phyloP scores from a whole-genome alignment of 2,888 invertebrate genomes.

The Achlya flavicornis region DNA sequence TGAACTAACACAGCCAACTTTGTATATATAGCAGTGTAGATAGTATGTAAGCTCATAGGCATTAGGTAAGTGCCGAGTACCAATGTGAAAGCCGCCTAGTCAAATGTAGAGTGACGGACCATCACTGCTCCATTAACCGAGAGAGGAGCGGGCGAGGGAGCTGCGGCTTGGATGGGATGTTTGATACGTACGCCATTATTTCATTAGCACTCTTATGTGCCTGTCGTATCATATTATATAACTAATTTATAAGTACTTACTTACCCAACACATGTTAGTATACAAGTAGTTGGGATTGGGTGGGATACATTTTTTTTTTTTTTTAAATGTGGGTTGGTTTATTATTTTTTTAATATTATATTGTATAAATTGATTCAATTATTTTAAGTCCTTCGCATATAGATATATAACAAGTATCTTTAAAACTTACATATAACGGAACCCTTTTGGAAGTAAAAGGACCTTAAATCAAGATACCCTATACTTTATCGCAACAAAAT shows the following conservation, averaged over 20 bases:
- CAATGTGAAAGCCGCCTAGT: slow-evolving; percentile 78
- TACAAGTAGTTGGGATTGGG: too few species aligned
- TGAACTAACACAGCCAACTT: neutral
- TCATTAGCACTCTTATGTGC: slow-evolving; percentile 72
- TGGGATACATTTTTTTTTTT: too few species aligned
- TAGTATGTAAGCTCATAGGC: slow-evolving; percentile 45
- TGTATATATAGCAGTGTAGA: neutral
- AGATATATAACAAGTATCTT: too few species aligned
- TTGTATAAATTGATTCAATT: too few species aligned
- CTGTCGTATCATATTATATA: slow-evolving; percentile 44
- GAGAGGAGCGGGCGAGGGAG: slow-evolving; percentile 48
- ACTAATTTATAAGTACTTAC: neutral
- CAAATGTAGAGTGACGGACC: slow-evolving; percentile 82
- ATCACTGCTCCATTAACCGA: slow-evolving; percentile 77
- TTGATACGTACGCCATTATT: slow-evolving; percentile 80
- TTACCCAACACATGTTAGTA: too few species aligned
- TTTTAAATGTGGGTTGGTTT: too few species aligned
- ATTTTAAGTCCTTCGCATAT: too few species aligned
- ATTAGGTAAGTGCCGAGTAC: slow-evolving; percentile 60
- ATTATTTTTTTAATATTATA: too few species aligned
- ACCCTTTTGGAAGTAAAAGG: too few species aligned
- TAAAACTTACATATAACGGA: too few species aligned
- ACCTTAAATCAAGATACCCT: neutral
- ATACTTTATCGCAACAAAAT: neutral
- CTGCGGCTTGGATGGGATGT: slow-evolving; percentile 52